Evolutionary conservation across 2,888 invertebrate genomes (phyloP).

Genomic region (Sphaerophoria taeniata): DNA sequence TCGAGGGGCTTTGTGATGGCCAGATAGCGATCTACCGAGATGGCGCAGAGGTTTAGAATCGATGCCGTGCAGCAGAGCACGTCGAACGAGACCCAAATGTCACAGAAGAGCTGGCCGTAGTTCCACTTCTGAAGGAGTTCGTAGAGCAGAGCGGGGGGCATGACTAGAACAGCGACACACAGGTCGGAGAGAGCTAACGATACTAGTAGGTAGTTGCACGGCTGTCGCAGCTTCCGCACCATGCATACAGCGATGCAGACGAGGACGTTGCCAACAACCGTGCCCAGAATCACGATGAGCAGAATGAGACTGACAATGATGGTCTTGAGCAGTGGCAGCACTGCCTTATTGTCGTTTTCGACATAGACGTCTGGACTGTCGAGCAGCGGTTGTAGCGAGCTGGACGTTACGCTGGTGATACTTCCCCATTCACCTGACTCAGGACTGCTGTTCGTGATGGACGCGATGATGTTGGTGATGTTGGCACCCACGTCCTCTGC

Average conservation of each 20-base stretch:
- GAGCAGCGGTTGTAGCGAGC: constrained; percentile 63
- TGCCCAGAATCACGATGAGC: constrained; percentile 90
- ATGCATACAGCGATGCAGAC: constrained; percentile 98
- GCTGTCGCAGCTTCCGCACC: constrained; percentile 94
- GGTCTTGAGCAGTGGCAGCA: constrained; percentile 83
- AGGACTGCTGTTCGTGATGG: constrained; percentile 75
- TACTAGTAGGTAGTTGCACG: constrained; percentile 95
- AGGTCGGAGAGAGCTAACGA: constrained; percentile 98
- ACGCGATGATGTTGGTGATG: constrained; percentile 54
- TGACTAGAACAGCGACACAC: constrained; percentile 96
- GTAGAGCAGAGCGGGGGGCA: constrained; percentile 98
- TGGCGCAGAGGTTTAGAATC: constrained; percentile 98
- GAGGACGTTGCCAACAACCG: constrained; percentile 94
- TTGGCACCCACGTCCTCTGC: constrained; percentile 56
- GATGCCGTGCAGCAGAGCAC: constrained; percentile 99
- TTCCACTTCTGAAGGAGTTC: constrained; percentile 97
- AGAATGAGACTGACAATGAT: constrained; percentile 89
- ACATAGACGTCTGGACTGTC: constrained; percentile 74
- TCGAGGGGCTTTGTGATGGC: constrained; percentile 96
- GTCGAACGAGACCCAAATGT: constrained; percentile 98
- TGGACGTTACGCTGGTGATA: constrained; percentile 57
- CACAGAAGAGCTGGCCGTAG: constrained; percentile 95
- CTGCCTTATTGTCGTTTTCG: constrained; percentile 76
- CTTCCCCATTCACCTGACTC: constrained; percentile 50
- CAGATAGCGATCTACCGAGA: constrained; percentile 97